Percentiles rank a stretch among this genome's conserved stretches.
Conservation (phyloP, 2,113 vertebrate genomes). For the Cairina moschata region DNA sequence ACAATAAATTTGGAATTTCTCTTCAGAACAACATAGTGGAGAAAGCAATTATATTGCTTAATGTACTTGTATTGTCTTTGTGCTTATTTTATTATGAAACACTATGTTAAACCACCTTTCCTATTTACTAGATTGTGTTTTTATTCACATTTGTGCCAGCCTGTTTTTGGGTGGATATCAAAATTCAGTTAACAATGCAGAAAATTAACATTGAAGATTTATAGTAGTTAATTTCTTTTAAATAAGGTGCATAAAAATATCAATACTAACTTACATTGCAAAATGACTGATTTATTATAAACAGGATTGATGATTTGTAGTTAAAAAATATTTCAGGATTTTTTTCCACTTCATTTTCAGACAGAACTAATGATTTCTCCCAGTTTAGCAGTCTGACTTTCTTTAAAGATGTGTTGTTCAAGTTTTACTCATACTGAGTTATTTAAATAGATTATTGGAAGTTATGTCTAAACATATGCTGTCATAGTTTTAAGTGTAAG, state of each 20-base stretch:
- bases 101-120: background rate
- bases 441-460: constrained; percentile 38
- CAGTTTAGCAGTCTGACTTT: background rate
- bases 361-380: background rate
- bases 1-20: background rate
- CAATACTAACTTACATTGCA: background rate
- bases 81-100: background rate
- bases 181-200: constrained; percentile 26
- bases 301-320: background rate
- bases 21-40: background rate
- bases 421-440: background rate
- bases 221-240: background rate
- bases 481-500: constrained; percentile 5
- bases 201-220: background rate
- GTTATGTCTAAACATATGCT: constrained; percentile 19
- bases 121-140: background rate
- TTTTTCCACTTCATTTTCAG: background rate
- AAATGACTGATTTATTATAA: background rate
- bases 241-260: background rate
- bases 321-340: background rate
- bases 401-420: background rate
- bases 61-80: background rate
- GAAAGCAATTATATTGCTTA: background rate
- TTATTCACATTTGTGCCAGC: background rate
- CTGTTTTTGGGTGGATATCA: background rate